Percentiles rank a stretch among this genome's conserved stretches.
phyloP scores from a whole-genome alignment of 2,888 invertebrate species.

The Ditula angustiorana region DNA sequence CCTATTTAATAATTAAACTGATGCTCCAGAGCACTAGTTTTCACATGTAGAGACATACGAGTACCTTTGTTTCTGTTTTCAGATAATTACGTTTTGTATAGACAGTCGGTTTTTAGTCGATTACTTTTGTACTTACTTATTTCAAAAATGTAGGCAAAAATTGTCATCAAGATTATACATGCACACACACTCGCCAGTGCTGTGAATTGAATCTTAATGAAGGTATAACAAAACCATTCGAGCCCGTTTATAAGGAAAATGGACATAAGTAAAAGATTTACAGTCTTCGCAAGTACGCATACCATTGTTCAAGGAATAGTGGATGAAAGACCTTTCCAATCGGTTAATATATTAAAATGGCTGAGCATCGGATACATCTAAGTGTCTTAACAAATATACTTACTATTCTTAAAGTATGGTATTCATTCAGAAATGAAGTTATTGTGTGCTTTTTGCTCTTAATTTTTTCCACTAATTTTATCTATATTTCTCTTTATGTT shows the following conservation, averaged over 20 bases:
- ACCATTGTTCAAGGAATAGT: conserved; percentile 43
- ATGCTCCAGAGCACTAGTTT: not conserved
- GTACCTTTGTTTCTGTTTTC: too few relatives aligned
- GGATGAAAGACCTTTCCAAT: conserved; percentile 30
- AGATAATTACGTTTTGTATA: too few relatives aligned
- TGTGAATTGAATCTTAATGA: conserved; percentile 56
- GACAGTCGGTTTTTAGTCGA: too few relatives aligned
- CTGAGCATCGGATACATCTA: not conserved
- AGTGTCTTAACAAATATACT: too few relatives aligned
- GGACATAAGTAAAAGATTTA: conserved; percentile 44
- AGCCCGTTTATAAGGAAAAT: conserved; percentile 52
- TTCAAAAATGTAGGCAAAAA: conserved; percentile 41
- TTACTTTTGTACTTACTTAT: too few relatives aligned
- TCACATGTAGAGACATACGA: not conserved
- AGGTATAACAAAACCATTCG: conserved; percentile 46
- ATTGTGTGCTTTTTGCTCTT: too few relatives aligned
- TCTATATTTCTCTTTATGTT: too few relatives aligned
- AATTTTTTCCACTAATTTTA: too few relatives aligned
- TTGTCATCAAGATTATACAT: conserved; percentile 49
- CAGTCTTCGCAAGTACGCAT: conserved; percentile 43
- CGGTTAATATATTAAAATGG: not conserved
- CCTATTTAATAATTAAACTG: not conserved
- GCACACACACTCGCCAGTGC: conserved; percentile 46
- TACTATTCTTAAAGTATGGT: too few relatives aligned
- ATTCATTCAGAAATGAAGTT: too few relatives aligned